phyloP scores from a whole-genome alignment of 2,797 vertebrate species.

The Sylvia borin region DNA sequence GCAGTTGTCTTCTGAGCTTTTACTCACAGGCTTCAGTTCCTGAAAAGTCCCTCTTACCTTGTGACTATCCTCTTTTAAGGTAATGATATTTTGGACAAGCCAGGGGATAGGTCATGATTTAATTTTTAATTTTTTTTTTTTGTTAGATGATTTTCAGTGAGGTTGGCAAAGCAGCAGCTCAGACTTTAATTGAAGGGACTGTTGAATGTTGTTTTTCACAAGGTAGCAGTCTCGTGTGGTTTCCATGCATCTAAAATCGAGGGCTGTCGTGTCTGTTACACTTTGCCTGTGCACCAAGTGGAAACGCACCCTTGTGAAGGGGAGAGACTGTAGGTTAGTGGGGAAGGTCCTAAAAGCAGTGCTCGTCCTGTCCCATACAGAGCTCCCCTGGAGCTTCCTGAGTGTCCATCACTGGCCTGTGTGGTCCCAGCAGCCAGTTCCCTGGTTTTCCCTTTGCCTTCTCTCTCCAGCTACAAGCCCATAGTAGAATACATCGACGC shows the following conservation, averaged over 20 bases:
- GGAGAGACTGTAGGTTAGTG: background rate
- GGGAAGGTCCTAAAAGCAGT: background rate
- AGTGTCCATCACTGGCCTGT: fast-evolving
- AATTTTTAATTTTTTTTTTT: fast-evolving
- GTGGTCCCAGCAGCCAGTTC: too few relatives aligned
- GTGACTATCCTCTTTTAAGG: background rate
- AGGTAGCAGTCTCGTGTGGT: background rate
- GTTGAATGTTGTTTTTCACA: background rate
- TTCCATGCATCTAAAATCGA: background rate
- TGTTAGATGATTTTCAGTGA: background rate
- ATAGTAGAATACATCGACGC: slow-evolving; percentile 85
- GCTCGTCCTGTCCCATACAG: fast-evolving
- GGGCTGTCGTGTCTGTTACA: fast-evolving
- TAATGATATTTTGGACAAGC: background rate
- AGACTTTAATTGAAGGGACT: background rate
- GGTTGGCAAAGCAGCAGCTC: background rate
- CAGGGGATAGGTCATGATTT: background rate
- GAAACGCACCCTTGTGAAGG: background rate
- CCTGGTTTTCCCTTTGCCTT: background rate
- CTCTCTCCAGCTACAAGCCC: slow-evolving; percentile 78
- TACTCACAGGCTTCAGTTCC: background rate
- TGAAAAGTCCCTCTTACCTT: background rate
- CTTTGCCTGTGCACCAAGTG: background rate
- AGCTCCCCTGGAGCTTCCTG: background rate
- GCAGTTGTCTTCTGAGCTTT: background rate